Evolutionary conservation across 1,140 invertebrate genomes (phyloP).

Genomic region (Caenorhabditis brenneri): DNA sequence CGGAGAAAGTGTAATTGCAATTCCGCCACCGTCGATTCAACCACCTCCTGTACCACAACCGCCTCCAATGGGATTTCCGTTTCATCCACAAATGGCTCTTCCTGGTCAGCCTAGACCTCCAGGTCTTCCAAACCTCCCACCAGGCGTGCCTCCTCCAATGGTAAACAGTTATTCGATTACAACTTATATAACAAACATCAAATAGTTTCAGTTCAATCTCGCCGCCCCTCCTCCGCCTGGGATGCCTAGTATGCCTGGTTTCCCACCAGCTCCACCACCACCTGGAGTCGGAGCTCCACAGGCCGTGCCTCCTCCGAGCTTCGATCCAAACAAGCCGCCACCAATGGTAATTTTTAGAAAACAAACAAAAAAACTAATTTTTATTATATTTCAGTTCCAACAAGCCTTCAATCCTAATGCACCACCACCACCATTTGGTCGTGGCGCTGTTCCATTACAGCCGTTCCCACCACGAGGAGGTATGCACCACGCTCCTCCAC

Average conservation of each 20-base stretch:
- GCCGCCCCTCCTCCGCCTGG: not conserved
- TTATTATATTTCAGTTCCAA: conserved; percentile 19
- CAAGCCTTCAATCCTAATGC: conserved; percentile 6
- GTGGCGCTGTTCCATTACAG: not conserved
- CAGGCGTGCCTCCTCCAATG: not conserved
- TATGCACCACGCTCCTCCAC: not conserved
- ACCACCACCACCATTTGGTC: conserved; percentile 13
- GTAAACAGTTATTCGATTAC: not conserved
- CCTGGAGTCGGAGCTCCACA: conserved; percentile 12
- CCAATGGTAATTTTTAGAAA: not conserved
- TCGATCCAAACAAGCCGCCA: not conserved
- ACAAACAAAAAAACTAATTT: not conserved
- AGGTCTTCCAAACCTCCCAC: conserved; percentile 19
- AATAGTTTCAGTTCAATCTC: not conserved
- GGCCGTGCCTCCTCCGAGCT: not conserved
- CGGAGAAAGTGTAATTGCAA: not conserved
- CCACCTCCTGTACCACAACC: conserved; percentile 40
- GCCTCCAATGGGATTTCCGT: not conserved
- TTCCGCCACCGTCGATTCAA: not conserved
- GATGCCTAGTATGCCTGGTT: not conserved
- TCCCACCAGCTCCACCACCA: conserved; percentile 19
- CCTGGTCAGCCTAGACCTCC: not conserved
- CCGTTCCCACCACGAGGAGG: conserved; percentile 15
- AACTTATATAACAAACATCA: not conserved
- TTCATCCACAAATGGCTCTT: not conserved